Conservation (phyloP, 2,888 invertebrate species). For the Ennomos quercinarius region DNA sequence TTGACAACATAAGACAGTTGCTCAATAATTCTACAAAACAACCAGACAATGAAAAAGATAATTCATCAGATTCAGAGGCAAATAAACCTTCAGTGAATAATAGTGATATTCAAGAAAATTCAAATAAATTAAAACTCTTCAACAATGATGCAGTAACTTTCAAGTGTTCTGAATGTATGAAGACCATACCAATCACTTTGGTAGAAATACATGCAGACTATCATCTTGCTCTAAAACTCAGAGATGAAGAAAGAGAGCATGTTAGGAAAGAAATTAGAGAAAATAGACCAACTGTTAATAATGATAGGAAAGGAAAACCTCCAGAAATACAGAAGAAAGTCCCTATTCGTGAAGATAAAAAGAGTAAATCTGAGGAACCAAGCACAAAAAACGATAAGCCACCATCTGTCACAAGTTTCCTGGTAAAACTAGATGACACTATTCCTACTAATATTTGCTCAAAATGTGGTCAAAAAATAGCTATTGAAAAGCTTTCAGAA, state of each 20-base stretch:
- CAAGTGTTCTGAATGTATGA: conserved; percentile 88
- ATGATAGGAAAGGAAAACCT: conserved; percentile 26
- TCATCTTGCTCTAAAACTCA: conserved; percentile 89
- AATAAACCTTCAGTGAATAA: conserved; percentile 6
- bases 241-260: conserved; percentile 81
- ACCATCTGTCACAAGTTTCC: conserved; percentile 69
- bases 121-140: neutral
- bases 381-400: conserved; percentile 53
- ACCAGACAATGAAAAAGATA: conserved; percentile 33
- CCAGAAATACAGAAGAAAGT: conserved; percentile 35
- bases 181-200: conserved; percentile 82
- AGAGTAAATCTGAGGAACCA: conserved; percentile 42
- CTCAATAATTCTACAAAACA: conserved; percentile 54
- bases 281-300: conserved; percentile 34
- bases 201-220: conserved; percentile 90
- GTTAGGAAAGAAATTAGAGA: conserved; percentile 57
- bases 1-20: conserved; percentile 67
- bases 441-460: conserved; percentile 84
- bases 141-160: conserved; percentile 46
- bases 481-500: conserved; percentile 87
- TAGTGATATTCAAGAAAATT: conserved; percentile 19
- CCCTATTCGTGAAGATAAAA: conserved; percentile 34
- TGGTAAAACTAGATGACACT: conserved; percentile 73
- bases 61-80: conserved; percentile 17
- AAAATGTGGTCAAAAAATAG: conserved; percentile 88